Conservation (phyloP, 2,888 invertebrate species). For the Seira sanloemensis region DNA sequence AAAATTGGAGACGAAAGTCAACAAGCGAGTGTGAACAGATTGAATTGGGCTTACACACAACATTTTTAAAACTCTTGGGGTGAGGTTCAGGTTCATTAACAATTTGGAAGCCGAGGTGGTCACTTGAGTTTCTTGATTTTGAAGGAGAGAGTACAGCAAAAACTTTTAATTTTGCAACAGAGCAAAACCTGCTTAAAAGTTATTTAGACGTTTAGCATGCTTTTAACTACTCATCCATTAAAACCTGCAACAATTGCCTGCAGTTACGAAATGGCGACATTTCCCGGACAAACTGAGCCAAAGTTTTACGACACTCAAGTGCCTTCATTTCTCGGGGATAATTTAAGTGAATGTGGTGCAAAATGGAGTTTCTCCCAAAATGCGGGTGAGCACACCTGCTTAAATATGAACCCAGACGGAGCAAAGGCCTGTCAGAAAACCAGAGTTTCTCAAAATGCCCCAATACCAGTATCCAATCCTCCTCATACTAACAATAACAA, state of each 20-base stretch:
- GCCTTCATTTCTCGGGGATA: not conserved
- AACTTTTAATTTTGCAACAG: not conserved
- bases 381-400: not conserved
- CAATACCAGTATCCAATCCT: not conserved
- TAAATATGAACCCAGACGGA: not conserved
- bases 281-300: not conserved
- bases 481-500: not conserved
- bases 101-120: not conserved
- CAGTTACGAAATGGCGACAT: no score
- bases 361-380: not conserved
- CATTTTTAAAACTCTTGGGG: not conserved
- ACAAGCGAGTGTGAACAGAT: not conserved
- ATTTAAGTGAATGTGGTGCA: not conserved
- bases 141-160: no score
- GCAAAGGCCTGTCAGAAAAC: no score
- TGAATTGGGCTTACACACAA: not conserved
- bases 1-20: not conserved
- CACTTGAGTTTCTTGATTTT: not conserved
- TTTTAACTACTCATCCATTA: not conserved
- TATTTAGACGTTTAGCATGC: not conserved
- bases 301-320: not conserved
- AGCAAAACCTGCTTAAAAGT: not conserved
- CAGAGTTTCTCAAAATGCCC: not conserved
- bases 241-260: not conserved
- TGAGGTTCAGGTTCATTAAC: slow-evolving; percentile 51